Evolutionary conservation across 2,113 vertebrate species (phyloP), one percentile per base, ranked within the genome.

Genomic region (Coptodon bakossiorum): DNA sequence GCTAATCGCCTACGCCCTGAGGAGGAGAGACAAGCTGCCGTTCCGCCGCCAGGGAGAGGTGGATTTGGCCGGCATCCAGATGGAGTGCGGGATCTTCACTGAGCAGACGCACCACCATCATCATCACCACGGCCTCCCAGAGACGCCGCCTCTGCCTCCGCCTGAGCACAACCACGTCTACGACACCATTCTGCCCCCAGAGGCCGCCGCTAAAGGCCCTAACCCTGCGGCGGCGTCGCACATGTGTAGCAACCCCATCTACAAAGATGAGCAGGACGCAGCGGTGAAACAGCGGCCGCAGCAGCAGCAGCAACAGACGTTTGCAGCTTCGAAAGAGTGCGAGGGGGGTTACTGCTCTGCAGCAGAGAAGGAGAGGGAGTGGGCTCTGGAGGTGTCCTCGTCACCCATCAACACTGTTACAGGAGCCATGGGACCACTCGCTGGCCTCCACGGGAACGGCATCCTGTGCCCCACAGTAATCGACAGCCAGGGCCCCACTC

Each of bases 51-150:
- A 97, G 88, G 97, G 97, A 66, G 98, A 98, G 90, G 97, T 97
- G 3, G 98, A 98, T 88, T 93, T 98, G 66, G 97, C 98, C 0
- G 98, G 97, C 40, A 97, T 99, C 87, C 97, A 98, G 87, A 97
- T 98, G 97, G 98, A 98, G 27, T 98, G 98, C 68, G 95, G 97
- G 38, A 97, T 98, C 61, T 99, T 98, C 83, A 96, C 97, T 4
- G 97, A 97, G 82, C 95, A 96, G 88, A 89, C 94, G 36, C 86
- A 95, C 92, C 91, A 96, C 92, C 89, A 95, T 19, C 94, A 93
- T 61, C 92, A 94, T 19, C 94, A 95, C 85, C 95, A 96, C 83
- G 82, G 92, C 52, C 68, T 98, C 93, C 97, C 97, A 0, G 97
- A 98, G 90, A 98, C 97, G 57, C 97, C 97, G 1, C 96, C 97